Conservation (phyloP, 2,113 vertebrate genomes). For the Datnioides undecimradiatus region DNA sequence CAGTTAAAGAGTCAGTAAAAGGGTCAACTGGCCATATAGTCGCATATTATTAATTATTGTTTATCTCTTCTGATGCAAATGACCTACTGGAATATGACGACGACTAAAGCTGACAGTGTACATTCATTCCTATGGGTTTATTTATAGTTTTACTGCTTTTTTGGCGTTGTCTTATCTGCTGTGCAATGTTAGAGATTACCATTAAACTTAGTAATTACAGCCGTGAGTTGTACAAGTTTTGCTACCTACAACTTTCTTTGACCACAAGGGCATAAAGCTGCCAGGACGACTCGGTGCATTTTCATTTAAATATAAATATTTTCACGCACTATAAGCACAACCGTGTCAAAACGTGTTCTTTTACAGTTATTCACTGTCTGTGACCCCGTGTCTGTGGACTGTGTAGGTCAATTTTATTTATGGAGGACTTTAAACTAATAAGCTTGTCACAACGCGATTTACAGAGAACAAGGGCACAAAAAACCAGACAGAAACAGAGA, state of each 20-base stretch:
- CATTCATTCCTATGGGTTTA: too few species aligned
- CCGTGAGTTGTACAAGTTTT: background rate
- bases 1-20: background rate
- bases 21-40: background rate
- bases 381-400: background rate
- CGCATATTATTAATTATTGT: too few species aligned
- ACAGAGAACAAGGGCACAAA: slow-evolving; percentile 9
- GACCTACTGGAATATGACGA: too few species aligned
- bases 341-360: slow-evolving; percentile 3
- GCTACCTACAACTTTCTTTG: background rate
- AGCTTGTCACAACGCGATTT: slow-evolving; percentile 5
- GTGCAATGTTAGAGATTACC: too few species aligned
- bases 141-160: too few species aligned
- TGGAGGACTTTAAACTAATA: slow-evolving; percentile 20
- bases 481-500: slow-evolving; percentile 2
- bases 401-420: slow-evolving; percentile 15
- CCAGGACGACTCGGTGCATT: background rate
- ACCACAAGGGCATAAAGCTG: background rate
- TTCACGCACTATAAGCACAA: background rate
- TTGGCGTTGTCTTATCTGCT: too few species aligned
- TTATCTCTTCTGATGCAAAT: too few species aligned
- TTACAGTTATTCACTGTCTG: background rate
- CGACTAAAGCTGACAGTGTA: too few species aligned
- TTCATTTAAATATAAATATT: slow-evolving; percentile 25
- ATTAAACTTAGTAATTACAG: background rate